Conservation (phyloP, 1,140 invertebrate genomes). For the Cyclargus thomasi region DNA sequence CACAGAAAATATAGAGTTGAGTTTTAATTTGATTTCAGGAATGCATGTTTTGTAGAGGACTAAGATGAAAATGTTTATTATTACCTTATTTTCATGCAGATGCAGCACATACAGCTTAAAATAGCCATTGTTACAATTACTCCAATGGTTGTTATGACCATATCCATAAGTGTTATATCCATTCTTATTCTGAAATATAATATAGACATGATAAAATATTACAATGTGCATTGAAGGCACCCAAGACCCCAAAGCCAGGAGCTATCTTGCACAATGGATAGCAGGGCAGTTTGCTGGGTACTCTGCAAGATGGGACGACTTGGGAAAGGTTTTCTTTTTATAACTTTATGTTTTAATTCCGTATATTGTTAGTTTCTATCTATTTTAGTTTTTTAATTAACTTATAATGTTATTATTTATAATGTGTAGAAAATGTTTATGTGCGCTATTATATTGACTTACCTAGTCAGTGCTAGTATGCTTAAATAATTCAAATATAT, state of each 20-base stretch:
- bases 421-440: not conserved
- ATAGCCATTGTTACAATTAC: constrained; percentile 36
- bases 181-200: constrained; percentile 13
- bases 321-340: no score
- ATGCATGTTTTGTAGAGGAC: no score
- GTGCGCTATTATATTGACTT: not conserved
- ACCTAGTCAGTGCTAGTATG: not conserved
- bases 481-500: not conserved
- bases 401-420: no score
- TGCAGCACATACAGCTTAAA: constrained; percentile 39
- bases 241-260: no score
- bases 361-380: no score
- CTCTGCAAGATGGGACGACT: no score
- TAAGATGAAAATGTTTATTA: constrained; percentile 3
- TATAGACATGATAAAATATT: constrained; percentile 10
- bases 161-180: constrained; percentile 30
- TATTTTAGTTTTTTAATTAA: no score
- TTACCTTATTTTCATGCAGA: constrained; percentile 50
- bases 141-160: constrained; percentile 33
- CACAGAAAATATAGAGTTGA: no score
- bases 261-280: no score
- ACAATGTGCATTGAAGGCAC: not conserved
- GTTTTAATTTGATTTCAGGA: no score
- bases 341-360: no score
- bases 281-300: no score